Percentiles rank a stretch among this genome's conserved stretches.
phyloP scores from a whole-genome alignment of 1,140 invertebrate species.

The Aphelinus certus region DNA sequence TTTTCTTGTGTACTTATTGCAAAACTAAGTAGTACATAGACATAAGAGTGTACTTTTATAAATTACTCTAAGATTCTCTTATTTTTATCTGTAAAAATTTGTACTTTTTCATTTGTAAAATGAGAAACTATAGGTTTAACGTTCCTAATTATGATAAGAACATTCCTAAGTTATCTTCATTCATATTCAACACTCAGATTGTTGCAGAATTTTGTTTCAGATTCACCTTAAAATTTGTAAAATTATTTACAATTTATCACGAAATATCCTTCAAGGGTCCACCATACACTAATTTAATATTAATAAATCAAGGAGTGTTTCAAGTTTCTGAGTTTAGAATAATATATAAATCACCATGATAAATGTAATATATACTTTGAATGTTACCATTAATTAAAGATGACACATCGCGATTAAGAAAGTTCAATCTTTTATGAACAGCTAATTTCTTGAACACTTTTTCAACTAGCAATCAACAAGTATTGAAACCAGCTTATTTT shows the following conservation, averaged over 20 bases:
- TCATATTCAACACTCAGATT: constrained; percentile 15
- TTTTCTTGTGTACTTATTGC: background rate
- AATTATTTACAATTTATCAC: constrained; percentile 11
- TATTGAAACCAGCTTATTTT: no score
- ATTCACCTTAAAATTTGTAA: constrained; percentile 38
- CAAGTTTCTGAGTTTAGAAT: no score
- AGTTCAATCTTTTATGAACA: no score
- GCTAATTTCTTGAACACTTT: no score
- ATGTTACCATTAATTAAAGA: no score
- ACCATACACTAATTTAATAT: no score
- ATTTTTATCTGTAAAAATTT: constrained; percentile 21
- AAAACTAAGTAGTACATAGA: constrained; percentile 11
- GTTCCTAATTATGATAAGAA: constrained; percentile 10
- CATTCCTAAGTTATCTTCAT: background rate
- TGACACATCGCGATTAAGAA: no score
- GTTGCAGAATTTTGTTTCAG: background rate
- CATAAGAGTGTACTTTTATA: background rate
- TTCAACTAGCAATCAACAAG: no score
- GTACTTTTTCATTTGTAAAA: constrained; percentile 29
- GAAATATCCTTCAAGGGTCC: no score
- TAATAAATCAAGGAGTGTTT: no score
- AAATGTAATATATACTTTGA: background rate
- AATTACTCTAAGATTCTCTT: constrained; percentile 17
- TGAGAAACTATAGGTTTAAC: constrained; percentile 5
- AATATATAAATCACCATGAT: background rate